Evolutionary conservation across 2,113 vertebrate genomes (phyloP), one percentile per base, ranked within the genome.

Genomic region (Orientallactaga bullata): DNA sequence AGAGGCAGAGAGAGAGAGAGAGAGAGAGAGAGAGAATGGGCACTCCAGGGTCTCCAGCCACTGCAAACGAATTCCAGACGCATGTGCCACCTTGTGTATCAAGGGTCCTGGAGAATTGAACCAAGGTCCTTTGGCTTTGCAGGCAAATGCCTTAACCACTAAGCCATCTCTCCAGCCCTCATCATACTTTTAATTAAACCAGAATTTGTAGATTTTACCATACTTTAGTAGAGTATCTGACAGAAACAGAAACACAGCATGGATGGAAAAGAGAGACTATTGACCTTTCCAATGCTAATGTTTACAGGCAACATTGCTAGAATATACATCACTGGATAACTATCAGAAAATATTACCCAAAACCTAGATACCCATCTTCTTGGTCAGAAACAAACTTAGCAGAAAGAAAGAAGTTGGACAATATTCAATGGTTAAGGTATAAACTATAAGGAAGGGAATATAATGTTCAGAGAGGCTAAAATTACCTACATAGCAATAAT

Each of bases 371-470:
- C 76, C 39, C 35, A 87, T 51, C 13, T 78, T 77, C n/a, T 69
- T 69, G 28, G 26, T 39, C 20, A 77, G 89, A 85, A 95, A 88
- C 32, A 89, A 96, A 91, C 12, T 71, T 37, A 94, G 42, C 61
- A 80, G 74, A 92, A 28, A 85, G 35, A 86, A 87, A 89, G 23
- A 88, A 89, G 84, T 21, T 68, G 26, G 30, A 66, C 26, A 30
- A 61, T 82, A 94, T 15, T 89, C 51, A 94, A 26, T 87, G 60
- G 69, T 91, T 83, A 93, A 47, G 24, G 39, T 60, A 72, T 30
- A 93, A 88, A 69, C 39, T 23, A 91, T 32, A 60, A 66, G 37
- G 18, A 89, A 94, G 32, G 23, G 28, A 78, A 89, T 24, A 28
- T 10, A 93, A 63, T 87, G n/a, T 26, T 93, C n/a, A 81, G 47